Base-by-base conservation (phyloP, 2,797 vertebrate species). In the Heterohyrax brucei region DNA sequence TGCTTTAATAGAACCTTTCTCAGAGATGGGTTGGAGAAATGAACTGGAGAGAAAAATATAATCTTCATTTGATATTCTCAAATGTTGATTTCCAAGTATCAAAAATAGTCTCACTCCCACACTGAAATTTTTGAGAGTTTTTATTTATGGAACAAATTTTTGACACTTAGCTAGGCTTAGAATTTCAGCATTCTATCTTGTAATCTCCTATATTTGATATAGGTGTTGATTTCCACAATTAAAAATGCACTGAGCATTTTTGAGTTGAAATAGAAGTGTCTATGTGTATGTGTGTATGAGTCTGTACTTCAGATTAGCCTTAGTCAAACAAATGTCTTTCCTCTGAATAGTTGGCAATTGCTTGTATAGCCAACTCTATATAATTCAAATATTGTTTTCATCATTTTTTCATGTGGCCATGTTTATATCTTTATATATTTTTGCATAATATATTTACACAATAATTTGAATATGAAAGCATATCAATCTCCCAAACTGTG, bases 71-170 rank as follows among this genome's bases (percentile, higher is more conserved):
- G 89, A 50, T 77, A 93, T 76, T 84, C 44, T 26, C 56, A 94
- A 86, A 24, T 93, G 50, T 93, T 92, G 46, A 96, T 91, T 94
- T 73, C 26, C 28, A 77, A 76, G 46, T 82, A 89, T 92, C 83
- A 76, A 82, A 82, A 95, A 92, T 22, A 77, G 33, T 89, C 66
- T 72, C 50, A 87, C 68, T 93, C 39, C 64, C 78, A 87, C 59
- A 56, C 22, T 66, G 44, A 95, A 78, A 10, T 7, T 5, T 83
- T 76, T 89, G 44, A 66, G 62, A 81, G 21, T 24, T 77, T 87
- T 96, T 91, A 90, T 88, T 86, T 95, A 62, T 76, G 26, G 59
- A 83, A 87, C 48, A 90, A 33, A 93, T 62, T 90, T 90, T 86
- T 87, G 24, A 88, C 46, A 87, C 83, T 86, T 86, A 84, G 81